Percentiles rank a stretch among this genome's conserved stretches.
Conservation (phyloP, 2,113 vertebrate genomes). For the Dendrocopos noguchii region DNA sequence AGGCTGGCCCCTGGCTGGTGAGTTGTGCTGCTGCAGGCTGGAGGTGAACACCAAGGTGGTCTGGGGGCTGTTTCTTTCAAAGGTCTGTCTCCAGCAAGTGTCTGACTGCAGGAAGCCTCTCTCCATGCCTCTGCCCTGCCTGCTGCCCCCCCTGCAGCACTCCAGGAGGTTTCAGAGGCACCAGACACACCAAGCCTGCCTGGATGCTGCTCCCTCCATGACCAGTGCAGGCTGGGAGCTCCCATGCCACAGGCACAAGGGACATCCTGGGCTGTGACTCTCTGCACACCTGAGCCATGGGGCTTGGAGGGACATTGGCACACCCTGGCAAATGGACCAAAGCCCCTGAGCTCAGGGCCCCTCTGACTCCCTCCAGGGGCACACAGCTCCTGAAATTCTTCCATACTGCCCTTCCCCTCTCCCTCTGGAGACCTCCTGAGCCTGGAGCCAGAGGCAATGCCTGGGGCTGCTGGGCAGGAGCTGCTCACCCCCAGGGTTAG, state of each 20-base stretch:
- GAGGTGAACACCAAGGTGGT: neutral
- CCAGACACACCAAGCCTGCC: neutral
- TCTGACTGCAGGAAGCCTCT: neutral
- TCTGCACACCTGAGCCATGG: neutral
- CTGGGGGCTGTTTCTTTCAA: neutral
- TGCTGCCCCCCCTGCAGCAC: neutral
- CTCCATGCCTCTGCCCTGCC: neutral
- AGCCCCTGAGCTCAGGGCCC: neutral
- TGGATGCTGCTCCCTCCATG: rapidly evolving
- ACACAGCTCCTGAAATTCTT: neutral
- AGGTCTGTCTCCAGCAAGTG: neutral
- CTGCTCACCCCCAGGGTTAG: neutral
- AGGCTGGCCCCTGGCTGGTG: neutral
- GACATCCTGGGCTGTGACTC: neutral
- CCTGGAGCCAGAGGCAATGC: neutral
- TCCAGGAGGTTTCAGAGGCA: rapidly evolving
- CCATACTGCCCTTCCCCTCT: neutral
- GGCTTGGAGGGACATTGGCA: neutral
- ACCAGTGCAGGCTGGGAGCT: rapidly evolving
- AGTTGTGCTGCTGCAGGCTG: neutral
- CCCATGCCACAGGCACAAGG: rapidly evolving
- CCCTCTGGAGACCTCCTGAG: neutral
- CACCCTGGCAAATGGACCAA: neutral
- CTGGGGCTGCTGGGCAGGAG: neutral
- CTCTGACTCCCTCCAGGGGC: neutral